These are phyloP conservation scores for Macrophya annulata DNA, from an alignment of 2,888 invertebrate species.

Conservation along the genomic window DNA sequence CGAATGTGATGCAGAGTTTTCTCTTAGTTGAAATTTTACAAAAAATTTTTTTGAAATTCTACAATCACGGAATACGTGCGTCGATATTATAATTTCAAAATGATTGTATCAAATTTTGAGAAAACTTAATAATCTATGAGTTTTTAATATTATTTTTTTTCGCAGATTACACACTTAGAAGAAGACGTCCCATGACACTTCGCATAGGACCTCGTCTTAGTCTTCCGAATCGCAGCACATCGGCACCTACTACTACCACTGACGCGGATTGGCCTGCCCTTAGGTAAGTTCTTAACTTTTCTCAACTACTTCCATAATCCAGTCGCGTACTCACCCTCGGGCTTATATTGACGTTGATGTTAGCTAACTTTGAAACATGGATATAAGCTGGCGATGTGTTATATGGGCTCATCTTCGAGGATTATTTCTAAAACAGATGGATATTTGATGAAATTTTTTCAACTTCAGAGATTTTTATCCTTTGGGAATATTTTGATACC, in stretches of 20 bases:
- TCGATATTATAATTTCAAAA: not conserved
- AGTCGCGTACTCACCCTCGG: conserved; percentile 35
- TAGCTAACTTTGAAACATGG: conserved; percentile 30
- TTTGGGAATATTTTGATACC: not conserved
- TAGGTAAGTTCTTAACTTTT: conserved; percentile 74
- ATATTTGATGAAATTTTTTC: not conserved
- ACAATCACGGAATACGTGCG: not conserved
- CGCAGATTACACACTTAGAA: conserved; percentile 80
- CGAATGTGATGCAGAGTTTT: not conserved
- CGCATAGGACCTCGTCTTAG: conserved; percentile 81
- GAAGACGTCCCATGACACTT: conserved; percentile 81
- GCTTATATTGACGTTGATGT: conserved; percentile 45
- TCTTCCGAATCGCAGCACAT: conserved; percentile 80
- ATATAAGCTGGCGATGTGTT: not conserved
- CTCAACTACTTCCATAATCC: conserved; percentile 47
- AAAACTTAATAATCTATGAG: too few species aligned
- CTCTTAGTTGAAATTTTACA: not conserved
- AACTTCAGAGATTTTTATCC: not conserved
- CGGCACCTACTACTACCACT: conserved; percentile 78
- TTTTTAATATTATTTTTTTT: conserved; percentile 60
- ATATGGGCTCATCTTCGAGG: not conserved
- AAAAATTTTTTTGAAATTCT: not conserved
- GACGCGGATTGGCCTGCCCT: conserved; percentile 80
- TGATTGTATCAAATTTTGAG: not conserved
- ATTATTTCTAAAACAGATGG: not conserved